Percentiles rank a stretch among this genome's conserved stretches.
Conservation (phyloP, 1,140 invertebrate species). For the Brachionus asplanchnoidis region DNA sequence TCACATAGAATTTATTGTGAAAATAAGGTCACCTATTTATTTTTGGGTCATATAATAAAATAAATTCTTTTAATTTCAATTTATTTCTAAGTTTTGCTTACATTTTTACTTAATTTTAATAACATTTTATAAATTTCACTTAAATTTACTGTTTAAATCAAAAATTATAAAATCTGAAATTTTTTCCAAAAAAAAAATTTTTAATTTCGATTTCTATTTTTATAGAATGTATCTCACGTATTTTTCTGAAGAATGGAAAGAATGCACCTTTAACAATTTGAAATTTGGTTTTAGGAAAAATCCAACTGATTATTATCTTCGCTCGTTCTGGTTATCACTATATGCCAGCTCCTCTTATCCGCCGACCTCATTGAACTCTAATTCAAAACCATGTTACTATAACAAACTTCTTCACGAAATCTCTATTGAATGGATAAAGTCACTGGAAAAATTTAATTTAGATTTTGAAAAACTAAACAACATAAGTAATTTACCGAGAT, state of each 20-base stretch:
- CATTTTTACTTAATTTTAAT: too few species aligned
- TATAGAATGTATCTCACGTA: slow-evolving; percentile 13
- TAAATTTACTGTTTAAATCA: too few species aligned
- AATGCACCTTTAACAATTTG: slow-evolving; percentile 46
- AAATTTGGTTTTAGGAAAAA: slow-evolving; percentile 44
- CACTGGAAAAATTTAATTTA: slow-evolving; percentile 17
- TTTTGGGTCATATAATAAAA: too few species aligned
- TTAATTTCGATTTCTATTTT: too few species aligned
- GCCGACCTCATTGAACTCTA: neutral
- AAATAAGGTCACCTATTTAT: too few species aligned
- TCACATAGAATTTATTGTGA: too few species aligned
- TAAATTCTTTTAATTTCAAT: too few species aligned
- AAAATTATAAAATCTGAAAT: too few species aligned
- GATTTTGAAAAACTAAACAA: slow-evolving; percentile 6
- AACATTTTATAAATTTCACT: too few species aligned
- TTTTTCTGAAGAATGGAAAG: slow-evolving; percentile 32
- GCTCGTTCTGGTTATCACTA: slow-evolving; percentile 46
- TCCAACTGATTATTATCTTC: slow-evolving; percentile 48
- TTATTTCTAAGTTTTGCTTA: too few species aligned
- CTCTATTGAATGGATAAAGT: slow-evolving; percentile 24
- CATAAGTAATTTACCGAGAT: neutral
- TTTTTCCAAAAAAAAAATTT: too few species aligned
- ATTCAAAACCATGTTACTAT: slow-evolving; percentile 36
- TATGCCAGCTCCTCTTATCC: slow-evolving; percentile 42
- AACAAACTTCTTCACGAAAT: slow-evolving; percentile 16